Evolutionary conservation across 1,140 invertebrate species (phyloP).

Genomic region (Gonioctena quinquepunctata): DNA sequence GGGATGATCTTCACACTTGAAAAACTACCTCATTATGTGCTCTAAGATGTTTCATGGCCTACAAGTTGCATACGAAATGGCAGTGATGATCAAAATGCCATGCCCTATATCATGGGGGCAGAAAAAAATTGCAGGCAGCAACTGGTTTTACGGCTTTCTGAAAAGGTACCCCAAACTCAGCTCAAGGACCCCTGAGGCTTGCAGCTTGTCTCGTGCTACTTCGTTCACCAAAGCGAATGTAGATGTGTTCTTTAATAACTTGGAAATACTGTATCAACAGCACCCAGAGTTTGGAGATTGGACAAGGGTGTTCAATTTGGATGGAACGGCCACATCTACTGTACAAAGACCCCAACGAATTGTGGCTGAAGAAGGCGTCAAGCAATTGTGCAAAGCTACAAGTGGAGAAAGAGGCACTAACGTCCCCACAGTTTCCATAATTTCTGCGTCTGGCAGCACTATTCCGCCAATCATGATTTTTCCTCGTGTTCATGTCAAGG

Average conservation of each 20-base stretch:
- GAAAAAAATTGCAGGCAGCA: background rate
- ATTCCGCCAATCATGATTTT: conserved; percentile 46
- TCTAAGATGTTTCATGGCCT: too few relatives aligned
- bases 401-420: conserved; percentile 52
- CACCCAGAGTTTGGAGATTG: conserved; percentile 16
- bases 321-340: conserved; percentile 55
- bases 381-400: conserved; percentile 52
- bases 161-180: background rate
- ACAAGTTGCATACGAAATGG: background rate
- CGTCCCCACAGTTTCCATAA: conserved; percentile 50
- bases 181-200: background rate
- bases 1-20: too few relatives aligned
- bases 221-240: background rate
- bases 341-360: conserved; percentile 53
- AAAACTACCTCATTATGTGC: too few relatives aligned
- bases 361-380: conserved; percentile 46
- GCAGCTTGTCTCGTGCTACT: background rate
- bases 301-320: conserved; percentile 52
- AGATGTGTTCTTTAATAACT: background rate
- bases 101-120: background rate
- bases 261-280: background rate
- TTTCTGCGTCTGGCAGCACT: conserved; percentile 43
- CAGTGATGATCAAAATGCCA: background rate
- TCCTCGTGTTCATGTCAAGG: conserved; percentile 46
- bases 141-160: background rate